Conservation (phyloP, 1,140 invertebrate genomes). For the Achatina immaculata region DNA sequence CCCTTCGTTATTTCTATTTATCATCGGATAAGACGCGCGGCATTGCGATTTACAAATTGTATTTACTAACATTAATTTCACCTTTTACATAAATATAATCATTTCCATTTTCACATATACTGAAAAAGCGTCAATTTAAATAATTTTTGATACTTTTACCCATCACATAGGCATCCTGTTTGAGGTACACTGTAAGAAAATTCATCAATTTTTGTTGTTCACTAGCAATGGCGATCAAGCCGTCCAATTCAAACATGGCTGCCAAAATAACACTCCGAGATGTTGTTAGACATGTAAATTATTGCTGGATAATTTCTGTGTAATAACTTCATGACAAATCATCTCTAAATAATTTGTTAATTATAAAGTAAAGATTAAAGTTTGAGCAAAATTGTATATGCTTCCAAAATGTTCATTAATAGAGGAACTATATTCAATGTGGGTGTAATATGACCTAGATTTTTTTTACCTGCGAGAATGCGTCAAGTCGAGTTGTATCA, state of each 20-base stretch:
- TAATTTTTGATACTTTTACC: constrained; percentile 28
- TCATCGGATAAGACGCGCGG: constrained; percentile 1
- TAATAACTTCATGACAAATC: neutral
- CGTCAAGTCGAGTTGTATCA: constrained; percentile 18
- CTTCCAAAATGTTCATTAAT: neutral
- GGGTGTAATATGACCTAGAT: constrained; percentile 30
- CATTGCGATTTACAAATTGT: constrained; percentile 1
- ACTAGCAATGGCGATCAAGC: constrained; percentile 33
- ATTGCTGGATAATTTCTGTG: too few relatives aligned
- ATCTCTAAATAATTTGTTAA: neutral
- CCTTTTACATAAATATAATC: neutral
- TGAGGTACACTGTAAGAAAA: constrained; percentile 14
- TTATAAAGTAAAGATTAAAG: neutral
- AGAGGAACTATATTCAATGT: constrained; percentile 22
- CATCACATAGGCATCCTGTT: neutral
- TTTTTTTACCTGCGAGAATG: constrained; percentile 31
- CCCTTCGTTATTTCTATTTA: neutral
- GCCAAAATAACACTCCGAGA: constrained; percentile 35
- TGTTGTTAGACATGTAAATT: neutral
- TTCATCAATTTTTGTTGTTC: constrained; percentile 28
- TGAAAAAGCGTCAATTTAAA: constrained; percentile 24
- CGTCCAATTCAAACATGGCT: constrained; percentile 37
- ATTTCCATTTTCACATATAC: neutral
- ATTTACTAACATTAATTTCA: neutral
- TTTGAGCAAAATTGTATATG: neutral